Percentiles rank a stretch among this genome's conserved stretches.
Evolutionary conservation across 2,888 invertebrate species (phyloP).

Genomic region (Aelia acuminata): DNA sequence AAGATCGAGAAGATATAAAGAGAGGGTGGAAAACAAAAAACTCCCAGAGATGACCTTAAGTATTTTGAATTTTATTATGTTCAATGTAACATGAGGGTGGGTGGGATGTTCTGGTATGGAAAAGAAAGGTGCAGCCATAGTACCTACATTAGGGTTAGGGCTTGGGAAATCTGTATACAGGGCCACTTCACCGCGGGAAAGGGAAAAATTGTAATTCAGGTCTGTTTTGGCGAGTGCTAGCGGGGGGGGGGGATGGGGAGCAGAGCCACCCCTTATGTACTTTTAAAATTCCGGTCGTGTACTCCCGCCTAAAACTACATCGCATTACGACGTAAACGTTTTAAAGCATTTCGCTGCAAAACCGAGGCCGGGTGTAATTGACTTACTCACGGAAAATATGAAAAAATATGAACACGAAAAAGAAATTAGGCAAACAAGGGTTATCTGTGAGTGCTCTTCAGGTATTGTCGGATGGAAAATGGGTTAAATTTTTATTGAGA

Average conservation of each 20-base stretch:
- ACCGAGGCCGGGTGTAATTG: conserved; percentile 25
- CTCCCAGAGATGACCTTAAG: not conserved
- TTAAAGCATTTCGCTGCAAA: conserved; percentile 12
- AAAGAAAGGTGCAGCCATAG: not conserved
- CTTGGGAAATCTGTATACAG: conserved; percentile 33
- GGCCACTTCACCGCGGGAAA: conserved; percentile 41
- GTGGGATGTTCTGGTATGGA: not conserved
- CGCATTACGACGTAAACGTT: conserved; percentile 23
- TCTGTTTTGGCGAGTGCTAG: conserved; percentile 17
- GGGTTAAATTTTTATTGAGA: too few relatives aligned
- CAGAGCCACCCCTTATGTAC: conserved; percentile 13
- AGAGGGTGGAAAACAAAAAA: not conserved
- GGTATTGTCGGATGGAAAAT: too few relatives aligned
- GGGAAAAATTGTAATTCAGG: conserved; percentile 49
- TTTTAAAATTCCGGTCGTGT: conserved; percentile 45
- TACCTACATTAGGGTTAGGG: not conserved
- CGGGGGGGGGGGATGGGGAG: too few relatives aligned
- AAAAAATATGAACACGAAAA: not conserved
- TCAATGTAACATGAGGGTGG: not conserved
- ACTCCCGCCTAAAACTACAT: conserved; percentile 37
- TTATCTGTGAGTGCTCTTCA: not conserved
- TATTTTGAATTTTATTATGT: conserved; percentile 3
- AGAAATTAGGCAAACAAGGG: not conserved
- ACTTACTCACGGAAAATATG: not conserved
- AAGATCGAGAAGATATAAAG: not conserved